These are phyloP conservation scores for Deroplatys truncata DNA, from an alignment of 2,888 invertebrate species.

Conservation along the genomic window DNA sequence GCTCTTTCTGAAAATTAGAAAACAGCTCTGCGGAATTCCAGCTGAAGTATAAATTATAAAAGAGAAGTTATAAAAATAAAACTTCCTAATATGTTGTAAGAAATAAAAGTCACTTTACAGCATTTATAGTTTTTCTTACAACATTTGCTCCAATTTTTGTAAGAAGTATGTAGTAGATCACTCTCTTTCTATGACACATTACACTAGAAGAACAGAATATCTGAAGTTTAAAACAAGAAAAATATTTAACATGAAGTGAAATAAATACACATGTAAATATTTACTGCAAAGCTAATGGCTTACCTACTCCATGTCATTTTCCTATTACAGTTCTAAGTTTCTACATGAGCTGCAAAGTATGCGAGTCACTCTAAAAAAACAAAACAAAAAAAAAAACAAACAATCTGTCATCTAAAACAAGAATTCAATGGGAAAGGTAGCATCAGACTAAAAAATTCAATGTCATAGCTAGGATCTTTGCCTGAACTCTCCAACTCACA, in stretches of 20 bases:
- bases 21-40: neutral
- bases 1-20: too few species aligned
- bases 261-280: neutral
- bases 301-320: neutral
- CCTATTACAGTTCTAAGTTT: neutral
- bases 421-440: too few species aligned
- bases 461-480: too few species aligned
- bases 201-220: neutral
- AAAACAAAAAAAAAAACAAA: neutral
- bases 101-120: neutral
- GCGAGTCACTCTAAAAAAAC: neutral
- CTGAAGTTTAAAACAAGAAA: neutral
- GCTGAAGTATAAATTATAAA: neutral
- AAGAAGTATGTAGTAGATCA: neutral
- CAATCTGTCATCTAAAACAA: neutral
- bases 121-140: neutral
- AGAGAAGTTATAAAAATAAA: neutral
- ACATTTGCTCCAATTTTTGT: neutral
- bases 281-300: neutral
- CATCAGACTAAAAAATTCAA: too few species aligned
- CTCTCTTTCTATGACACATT: neutral
- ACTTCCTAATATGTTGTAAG: neutral
- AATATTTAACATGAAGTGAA: neutral
- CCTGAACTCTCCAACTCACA: too few species aligned
- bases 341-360: neutral